phyloP scores from a whole-genome alignment of 2,888 invertebrate species.

The Polyommatus iphigenia region DNA sequence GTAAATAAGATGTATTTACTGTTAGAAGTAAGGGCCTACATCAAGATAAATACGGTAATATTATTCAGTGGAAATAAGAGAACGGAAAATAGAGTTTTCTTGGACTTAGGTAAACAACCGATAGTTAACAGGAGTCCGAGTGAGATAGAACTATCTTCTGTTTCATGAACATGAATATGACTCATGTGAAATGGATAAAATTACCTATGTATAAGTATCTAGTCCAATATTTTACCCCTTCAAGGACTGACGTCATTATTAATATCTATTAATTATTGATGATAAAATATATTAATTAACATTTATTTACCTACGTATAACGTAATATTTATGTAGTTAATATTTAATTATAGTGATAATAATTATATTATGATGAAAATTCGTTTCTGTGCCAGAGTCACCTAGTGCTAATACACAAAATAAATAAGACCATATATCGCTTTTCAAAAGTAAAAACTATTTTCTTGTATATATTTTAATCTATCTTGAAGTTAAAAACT shows the following conservation, averaged over 20 bases:
- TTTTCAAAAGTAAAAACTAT: neutral
- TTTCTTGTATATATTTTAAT: neutral
- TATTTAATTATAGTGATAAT: neutral
- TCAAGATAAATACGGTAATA: neutral
- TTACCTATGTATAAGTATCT: neutral
- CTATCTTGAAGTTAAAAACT: too few relatives aligned
- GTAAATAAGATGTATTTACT: neutral
- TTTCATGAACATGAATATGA: neutral
- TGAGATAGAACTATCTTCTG: neutral
- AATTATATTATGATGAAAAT: neutral
- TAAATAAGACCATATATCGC: neutral
- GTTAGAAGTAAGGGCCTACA: neutral
- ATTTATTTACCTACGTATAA: neutral
- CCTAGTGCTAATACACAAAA: neutral
- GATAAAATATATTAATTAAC: neutral
- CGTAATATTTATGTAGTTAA: neutral
- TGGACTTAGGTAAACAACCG: neutral
- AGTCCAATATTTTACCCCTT: neutral
- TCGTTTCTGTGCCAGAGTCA: neutral
- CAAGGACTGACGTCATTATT: neutral
- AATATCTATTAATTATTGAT: neutral
- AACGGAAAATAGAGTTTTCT: neutral
- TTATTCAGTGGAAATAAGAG: neutral
- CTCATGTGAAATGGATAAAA: neutral
- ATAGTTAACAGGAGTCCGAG: neutral